These are phyloP conservation scores for Drosophila kepulauana DNA, from an alignment of 1,140 invertebrate genomes.

Conservation along the genomic window DNA sequence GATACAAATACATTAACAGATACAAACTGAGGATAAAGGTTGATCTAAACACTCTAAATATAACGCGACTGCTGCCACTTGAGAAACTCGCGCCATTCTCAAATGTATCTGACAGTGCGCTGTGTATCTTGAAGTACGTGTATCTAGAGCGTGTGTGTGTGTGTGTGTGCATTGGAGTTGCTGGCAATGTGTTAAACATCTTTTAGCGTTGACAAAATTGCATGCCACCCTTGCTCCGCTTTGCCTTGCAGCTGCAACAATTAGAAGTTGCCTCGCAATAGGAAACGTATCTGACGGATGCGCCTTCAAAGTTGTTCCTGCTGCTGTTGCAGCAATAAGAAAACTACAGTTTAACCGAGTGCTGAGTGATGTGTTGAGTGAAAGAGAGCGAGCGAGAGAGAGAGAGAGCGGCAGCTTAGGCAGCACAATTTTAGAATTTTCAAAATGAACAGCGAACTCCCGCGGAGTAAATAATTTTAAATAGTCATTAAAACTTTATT, in stretches of 20 bases:
- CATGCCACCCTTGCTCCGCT: constrained; percentile 37
- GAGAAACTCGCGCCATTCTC: constrained; percentile 7
- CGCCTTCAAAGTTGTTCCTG: constrained; percentile 40
- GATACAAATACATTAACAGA: constrained; percentile 6
- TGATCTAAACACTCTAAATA: constrained; percentile 63
- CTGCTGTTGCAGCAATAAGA: constrained; percentile 45
- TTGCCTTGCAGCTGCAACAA: constrained; percentile 71
- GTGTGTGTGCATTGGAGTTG: constrained; percentile 3
- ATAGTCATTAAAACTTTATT: neutral
- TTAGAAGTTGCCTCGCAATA: constrained; percentile 65
- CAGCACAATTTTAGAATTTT: constrained; percentile 2
- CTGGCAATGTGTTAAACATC: constrained; percentile 79
- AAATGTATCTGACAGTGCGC: constrained; percentile 30
- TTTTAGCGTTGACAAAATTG: constrained; percentile 81
- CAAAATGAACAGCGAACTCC: neutral
- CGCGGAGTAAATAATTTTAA: neutral
- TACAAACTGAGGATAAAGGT: neutral
- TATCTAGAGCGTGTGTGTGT: constrained; percentile 11
- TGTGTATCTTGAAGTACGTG: constrained; percentile 19
- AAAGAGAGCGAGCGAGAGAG: constrained; percentile 19
- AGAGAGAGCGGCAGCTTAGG: neutral
- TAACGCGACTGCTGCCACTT: constrained; percentile 18
- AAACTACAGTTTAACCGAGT: constrained; percentile 6
- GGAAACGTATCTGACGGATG: constrained; percentile 77
- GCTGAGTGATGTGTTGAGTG: constrained; percentile 42